These are phyloP conservation scores for Piezodorus guildinii DNA, from an alignment of 1,140 invertebrate genomes.

Conservation along the genomic window DNA sequence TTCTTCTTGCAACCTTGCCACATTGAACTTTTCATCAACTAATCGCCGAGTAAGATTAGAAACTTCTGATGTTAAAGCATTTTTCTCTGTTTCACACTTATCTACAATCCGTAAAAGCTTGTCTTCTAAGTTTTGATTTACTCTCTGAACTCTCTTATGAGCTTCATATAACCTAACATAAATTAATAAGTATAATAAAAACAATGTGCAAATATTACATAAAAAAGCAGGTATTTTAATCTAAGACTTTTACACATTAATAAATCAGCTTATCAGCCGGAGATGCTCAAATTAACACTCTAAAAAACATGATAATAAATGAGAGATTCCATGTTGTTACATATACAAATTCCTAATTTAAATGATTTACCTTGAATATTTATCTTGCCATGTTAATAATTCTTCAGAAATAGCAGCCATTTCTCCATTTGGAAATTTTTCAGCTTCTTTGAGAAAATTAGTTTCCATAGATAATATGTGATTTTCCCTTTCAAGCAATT, in stretches of 20 bases:
- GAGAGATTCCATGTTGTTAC: too few species aligned
- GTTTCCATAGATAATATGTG: conserved; percentile 77
- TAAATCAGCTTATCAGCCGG: too few species aligned
- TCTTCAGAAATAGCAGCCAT: conserved; percentile 72
- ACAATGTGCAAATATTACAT: too few species aligned
- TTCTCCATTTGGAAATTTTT: conserved; percentile 59
- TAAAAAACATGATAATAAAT: too few species aligned
- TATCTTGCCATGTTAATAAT: conserved; percentile 75
- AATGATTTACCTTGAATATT: conserved; percentile 64
- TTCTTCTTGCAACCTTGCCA: conserved; percentile 79
- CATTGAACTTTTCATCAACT: conserved; percentile 75
- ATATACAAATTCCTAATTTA: background rate
- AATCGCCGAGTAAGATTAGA: conserved; percentile 73
- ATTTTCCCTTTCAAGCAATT: conserved; percentile 63
- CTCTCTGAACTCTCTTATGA: conserved; percentile 84
- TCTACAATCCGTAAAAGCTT: conserved; percentile 87
- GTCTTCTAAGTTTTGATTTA: conserved; percentile 91
- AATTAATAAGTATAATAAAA: too few species aligned
- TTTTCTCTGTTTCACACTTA: conserved; percentile 84
- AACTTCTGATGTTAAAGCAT: conserved; percentile 73
- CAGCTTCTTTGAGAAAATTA: conserved; percentile 66
- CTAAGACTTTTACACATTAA: too few species aligned
- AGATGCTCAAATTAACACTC: too few species aligned
- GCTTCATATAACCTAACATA: conserved; percentile 67
- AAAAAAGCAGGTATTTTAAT: too few species aligned